Conservation (phyloP, 2,888 invertebrate genomes). For the Trissolcus japonicus region DNA sequence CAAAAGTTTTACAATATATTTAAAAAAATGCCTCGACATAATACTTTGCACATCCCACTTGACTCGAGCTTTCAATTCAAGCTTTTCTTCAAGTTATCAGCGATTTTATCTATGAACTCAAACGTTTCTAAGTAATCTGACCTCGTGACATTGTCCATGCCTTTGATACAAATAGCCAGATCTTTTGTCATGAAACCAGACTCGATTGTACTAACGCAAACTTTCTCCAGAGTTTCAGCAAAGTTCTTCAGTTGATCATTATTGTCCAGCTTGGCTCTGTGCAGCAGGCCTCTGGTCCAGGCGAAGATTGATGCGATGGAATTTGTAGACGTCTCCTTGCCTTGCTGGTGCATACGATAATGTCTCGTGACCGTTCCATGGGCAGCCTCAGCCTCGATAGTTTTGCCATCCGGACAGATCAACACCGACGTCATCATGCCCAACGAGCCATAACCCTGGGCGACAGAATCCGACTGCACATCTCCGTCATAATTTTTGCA, state of each 20-base stretch:
- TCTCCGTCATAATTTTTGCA: slow-evolving; percentile 99
- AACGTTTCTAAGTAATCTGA: slow-evolving; percentile 97
- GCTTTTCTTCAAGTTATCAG: slow-evolving; percentile 88
- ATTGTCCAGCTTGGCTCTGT: slow-evolving; percentile 94
- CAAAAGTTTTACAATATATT: background rate
- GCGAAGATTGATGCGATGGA: slow-evolving; percentile 99
- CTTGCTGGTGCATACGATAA: slow-evolving; percentile 91
- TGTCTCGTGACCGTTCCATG: slow-evolving; percentile 98
- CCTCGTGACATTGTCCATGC: slow-evolving; percentile 86
- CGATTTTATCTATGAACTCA: slow-evolving; percentile 96
- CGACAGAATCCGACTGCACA: slow-evolving; percentile 98
- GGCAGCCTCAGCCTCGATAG: slow-evolving; percentile 98
- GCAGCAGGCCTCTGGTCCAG: slow-evolving; percentile 95
- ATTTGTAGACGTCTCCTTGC: slow-evolving; percentile 98
- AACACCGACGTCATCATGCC: slow-evolving; percentile 99
- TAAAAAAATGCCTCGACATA: too few relatives aligned
- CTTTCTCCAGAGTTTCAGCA: slow-evolving; percentile 90
- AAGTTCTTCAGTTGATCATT: slow-evolving; percentile 87
- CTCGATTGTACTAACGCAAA: slow-evolving; percentile 97
- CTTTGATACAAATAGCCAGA: slow-evolving; percentile 98
- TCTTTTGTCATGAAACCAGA: slow-evolving; percentile 98
- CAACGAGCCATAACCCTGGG: slow-evolving; percentile 96
- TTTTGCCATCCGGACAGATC: slow-evolving; percentile 97
- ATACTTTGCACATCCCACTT: too few relatives aligned
- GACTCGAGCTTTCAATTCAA: slow-evolving; percentile 68